Base-by-base conservation (phyloP, 2,888 invertebrate species). In the Drosophila neonasuta region DNA sequence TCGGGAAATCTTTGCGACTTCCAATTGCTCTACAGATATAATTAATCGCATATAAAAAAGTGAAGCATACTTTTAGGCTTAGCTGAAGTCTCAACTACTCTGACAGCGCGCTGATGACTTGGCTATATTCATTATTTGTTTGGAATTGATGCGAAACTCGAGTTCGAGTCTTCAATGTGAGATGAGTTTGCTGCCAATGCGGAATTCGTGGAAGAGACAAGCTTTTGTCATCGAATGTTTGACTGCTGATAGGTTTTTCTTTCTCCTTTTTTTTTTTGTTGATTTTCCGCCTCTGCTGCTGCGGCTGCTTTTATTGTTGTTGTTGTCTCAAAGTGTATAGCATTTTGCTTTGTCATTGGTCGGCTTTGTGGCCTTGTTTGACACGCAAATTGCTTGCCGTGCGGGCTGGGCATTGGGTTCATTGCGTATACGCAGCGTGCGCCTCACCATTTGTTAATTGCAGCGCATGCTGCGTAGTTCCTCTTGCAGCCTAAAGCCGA, bases 341-440 rank as follows among this genome's bases (percentile, higher is more conserved):
- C 15, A 57, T 64, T 67, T 48, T 42, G 79, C 64, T 68, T 66
- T 70, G 79, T 80, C 87, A 84, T 78, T 41, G 59, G 49, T 20
- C 11, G 58, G 68, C 57, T 78, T 74, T 84, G 62, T 62, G 66
- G 45, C 17, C 13, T n/a, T 20, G 24, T 24, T 24, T 62, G 58
- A 54, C 58, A 66, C 49, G 48, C 58, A 74, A 80, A 74, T 66
- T 68, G 78, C 68, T 63, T 55, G 56, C 44, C 49, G 51, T 42
- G 13, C 42, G 10, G 34, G 51, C n/a, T 46, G 54, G 20, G 52
- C 36, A 59, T 8, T 32, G 9, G 17, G 24, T 11, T 39, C 9
- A 62, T 80, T 69, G 78, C 72, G 83, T 79, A 72, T 73, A 61
- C 76, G 69, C 5, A 13, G 32, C 66, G 46, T 24, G 30, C 30